phyloP scores from a whole-genome alignment of 2,888 invertebrate species.

The Gastracanthus pulcherrimus region DNA sequence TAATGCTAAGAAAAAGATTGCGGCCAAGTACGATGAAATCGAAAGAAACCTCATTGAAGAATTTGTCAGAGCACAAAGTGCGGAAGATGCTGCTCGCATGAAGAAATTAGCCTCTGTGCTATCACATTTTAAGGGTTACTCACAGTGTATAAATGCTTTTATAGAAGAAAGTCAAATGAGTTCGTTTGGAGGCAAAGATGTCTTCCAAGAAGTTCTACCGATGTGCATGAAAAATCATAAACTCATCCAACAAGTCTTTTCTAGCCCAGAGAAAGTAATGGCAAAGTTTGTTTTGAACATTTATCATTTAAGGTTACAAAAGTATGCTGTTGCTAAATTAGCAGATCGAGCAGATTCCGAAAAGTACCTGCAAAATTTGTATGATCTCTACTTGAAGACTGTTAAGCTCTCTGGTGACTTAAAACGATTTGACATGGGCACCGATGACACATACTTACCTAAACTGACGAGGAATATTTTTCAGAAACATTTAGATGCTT shows the following conservation, averaged over 20 bases:
- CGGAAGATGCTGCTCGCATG: conserved; percentile 92
- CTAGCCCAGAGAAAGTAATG: conserved; percentile 97
- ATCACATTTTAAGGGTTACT: conserved; percentile 97
- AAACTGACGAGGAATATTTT: conserved; percentile 91
- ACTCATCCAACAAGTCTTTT: conserved; percentile 93
- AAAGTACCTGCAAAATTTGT: conserved; percentile 92
- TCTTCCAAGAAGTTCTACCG: conserved; percentile 93
- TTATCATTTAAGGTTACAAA: conserved; percentile 93
- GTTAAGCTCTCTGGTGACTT: conserved; percentile 87
- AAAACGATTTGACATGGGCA: conserved; percentile 86
- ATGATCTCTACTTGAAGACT: conserved; percentile 93
- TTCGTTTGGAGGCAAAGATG: conserved; percentile 91
- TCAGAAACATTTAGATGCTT: conserved; percentile 87
- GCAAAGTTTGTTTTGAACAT: conserved; percentile 98
- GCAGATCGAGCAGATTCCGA: conserved; percentile 90
- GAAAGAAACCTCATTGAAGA: conserved; percentile 95
- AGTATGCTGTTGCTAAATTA: conserved; percentile 90
- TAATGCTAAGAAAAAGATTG: conserved; percentile 90
- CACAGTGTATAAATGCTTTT: conserved; percentile 96
- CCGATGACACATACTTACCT: conserved; percentile 87
- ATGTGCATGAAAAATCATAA: conserved; percentile 92
- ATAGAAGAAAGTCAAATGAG: conserved; percentile 97
- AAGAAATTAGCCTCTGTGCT: conserved; percentile 94
- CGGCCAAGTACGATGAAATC: conserved; percentile 93
- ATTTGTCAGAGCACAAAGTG: conserved; percentile 93